phyloP scores from a whole-genome alignment of 2,113 vertebrate species.

The Pseudolaguvia tuberculata region DNA sequence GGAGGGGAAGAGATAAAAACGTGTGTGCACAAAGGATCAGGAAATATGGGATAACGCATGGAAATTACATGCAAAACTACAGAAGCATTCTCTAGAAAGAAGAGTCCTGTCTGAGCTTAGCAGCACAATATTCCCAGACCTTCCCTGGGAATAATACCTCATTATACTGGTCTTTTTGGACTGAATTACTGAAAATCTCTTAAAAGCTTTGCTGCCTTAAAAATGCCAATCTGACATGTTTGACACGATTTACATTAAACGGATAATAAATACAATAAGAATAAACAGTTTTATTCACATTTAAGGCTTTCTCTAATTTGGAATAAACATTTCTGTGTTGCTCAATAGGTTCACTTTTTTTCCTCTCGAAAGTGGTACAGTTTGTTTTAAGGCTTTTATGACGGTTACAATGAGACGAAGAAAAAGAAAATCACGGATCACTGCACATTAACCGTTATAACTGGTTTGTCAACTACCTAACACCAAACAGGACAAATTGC shows the following conservation, averaged over 20 bases:
- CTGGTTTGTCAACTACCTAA: background rate
- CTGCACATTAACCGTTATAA: background rate
- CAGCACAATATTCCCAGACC: constrained; percentile 32
- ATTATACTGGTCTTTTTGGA: constrained; percentile 7
- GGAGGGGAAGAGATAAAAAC: background rate
- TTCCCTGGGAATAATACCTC: constrained; percentile 48
- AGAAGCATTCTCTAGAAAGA: constrained; percentile 56
- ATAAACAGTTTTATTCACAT: no score
- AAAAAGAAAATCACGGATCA: background rate
- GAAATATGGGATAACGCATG: constrained; percentile 53
- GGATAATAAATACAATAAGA: constrained; percentile 10
- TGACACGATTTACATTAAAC: constrained; percentile 21
- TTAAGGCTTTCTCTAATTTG: background rate
- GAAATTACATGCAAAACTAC: constrained; percentile 67
- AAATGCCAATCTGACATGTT: constrained; percentile 37
- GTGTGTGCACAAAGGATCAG: background rate
- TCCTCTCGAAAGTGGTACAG: background rate
- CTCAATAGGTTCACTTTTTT: background rate
- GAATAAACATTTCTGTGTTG: background rate
- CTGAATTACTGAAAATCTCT: constrained; percentile 32
- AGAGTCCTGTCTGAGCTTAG: constrained; percentile 9
- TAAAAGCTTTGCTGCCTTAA: constrained; percentile 40
- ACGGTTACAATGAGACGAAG: background rate
- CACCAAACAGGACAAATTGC: background rate
- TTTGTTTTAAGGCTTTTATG: background rate